Evolutionary conservation across 2,888 invertebrate species (phyloP), one percentile per base, ranked within the genome.

Genomic region (Onthophagus sagittarius): DNA sequence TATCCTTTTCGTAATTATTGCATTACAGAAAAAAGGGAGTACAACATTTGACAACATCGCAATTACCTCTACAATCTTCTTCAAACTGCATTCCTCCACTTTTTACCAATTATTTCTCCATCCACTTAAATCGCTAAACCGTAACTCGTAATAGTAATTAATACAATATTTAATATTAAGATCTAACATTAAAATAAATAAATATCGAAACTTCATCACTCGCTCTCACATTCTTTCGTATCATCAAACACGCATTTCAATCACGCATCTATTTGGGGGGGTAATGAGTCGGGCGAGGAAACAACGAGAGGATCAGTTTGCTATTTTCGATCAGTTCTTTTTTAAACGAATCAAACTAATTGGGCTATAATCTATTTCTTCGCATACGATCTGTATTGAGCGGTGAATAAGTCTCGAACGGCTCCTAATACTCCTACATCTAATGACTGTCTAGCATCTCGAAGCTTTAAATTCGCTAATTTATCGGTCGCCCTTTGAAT

Each of bases 351-450:
- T n/a, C n/a, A 23, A 67, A 9, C 67, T 23, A 31, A 11, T 67
- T 23, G 67, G 67, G 23, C n/a, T 23, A 32, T 32, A 53, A 53
- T 69, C 39, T 53, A 53, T 64, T 63, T 33, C 53, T 72, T 69
- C 14, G 71, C 70, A 23, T 73, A 75, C 23, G 74, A 75, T 32
- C 67, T 71, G 15, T 81, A 81, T 72, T 83, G 83, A n/a, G 82
- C 79, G 75, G 79, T 82, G 75, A 84, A 84, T 75, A 84, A 83
- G 73, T 83, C 82, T 71, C 81, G 79, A n/a, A 85, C 76, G 62
- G 84, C 80, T 62, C 83, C 81, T 32, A 85, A 78, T 64, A 85
- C 79, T 74, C 81, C 83, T 3, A 81, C 76, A 74, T 84, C 83
- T 3, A 83, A 78, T 31, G 81, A 78, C 71, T 81, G 81, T n/a